Evolutionary conservation across 2,113 vertebrate species (phyloP).

Genomic region (Pyrgilauda ruficollis): DNA sequence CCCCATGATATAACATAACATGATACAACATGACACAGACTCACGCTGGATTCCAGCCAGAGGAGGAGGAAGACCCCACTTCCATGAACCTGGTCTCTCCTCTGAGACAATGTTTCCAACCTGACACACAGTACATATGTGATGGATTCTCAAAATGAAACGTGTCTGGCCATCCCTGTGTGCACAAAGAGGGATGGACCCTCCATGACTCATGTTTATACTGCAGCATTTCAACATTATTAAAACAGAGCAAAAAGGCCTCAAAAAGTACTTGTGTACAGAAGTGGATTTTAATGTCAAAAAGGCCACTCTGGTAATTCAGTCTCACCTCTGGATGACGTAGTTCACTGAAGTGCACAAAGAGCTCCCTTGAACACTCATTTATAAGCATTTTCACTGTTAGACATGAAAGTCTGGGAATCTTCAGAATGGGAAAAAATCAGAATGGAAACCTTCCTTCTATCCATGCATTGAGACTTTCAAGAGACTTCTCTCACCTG

Average conservation of each 20-base stretch:
- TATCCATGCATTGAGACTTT: not conserved
- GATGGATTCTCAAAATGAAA: not conserved
- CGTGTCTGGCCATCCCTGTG: fast-evolving
- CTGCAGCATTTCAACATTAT: not conserved
- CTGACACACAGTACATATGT: fast-evolving
- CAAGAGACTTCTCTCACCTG: not conserved
- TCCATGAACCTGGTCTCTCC: not conserved
- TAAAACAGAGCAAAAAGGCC: not conserved
- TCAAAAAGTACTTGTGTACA: not conserved
- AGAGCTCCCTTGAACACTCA: not conserved
- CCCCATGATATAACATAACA: not conserved
- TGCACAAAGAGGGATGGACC: not conserved
- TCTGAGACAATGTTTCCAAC: not conserved
- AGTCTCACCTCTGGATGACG: not conserved
- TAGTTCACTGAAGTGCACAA: not conserved
- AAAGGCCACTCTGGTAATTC: not conserved
- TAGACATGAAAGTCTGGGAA: not conserved
- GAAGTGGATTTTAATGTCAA: not conserved
- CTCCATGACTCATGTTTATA: not conserved
- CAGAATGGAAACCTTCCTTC: not conserved
- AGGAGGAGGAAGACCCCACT: not conserved
- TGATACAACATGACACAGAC: not conserved
- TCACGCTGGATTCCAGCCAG: not conserved
- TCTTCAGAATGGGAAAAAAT: not conserved
- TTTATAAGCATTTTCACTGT: not conserved